Base-by-base conservation (phyloP, 2,797 vertebrate species). In the Sebastes hopkinsi region DNA sequence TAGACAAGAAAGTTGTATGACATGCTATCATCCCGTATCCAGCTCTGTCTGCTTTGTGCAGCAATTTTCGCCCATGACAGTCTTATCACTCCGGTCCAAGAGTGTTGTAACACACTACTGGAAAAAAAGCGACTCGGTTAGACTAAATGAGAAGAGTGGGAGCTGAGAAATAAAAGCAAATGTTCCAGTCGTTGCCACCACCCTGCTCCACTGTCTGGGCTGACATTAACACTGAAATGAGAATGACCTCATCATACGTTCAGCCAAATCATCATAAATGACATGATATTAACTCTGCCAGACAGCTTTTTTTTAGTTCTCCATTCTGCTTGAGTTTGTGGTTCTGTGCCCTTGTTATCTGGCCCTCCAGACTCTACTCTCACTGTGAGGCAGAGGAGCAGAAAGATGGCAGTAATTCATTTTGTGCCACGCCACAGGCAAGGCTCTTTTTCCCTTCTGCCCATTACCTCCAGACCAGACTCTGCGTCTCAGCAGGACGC, bases 401-500 rank as follows among this genome's bases (percentile, higher is more conserved):
- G 91, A 94, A 92, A 93, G 91, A 93, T 92, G 92, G 85, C 92
- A 89, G 85, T 92, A 92, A 86, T 89, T 92, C 87, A 90, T 92
- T 90, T 91, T 88, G 82, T 92, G 81, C 82, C 81, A 88, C 61
- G 87, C 90, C 91, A 92, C 88, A 89, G 90, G 91, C 92, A 83
- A 88, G 25, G 73, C 85, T 81, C 77, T 87, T 86, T 79, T 80
- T 77, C 82, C 81, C 87, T 84, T 87, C 84, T 90, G 79, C 77
- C 88, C 84, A 88, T 87, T 91, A 91, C 90, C 88, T 91, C 84
- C 87, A 89, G 85, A 91, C 86, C 90, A 92, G 89, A 91, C 93
- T 86, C 74, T 2, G 50, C 29, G 58, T 91, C 90, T 89, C 91
- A 86, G 92, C 87, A 83, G 81, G 91, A 81, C 77, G 11, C 72